Base-by-base conservation (phyloP, 2,797 vertebrate species). In the Siniperca obscura region DNA sequence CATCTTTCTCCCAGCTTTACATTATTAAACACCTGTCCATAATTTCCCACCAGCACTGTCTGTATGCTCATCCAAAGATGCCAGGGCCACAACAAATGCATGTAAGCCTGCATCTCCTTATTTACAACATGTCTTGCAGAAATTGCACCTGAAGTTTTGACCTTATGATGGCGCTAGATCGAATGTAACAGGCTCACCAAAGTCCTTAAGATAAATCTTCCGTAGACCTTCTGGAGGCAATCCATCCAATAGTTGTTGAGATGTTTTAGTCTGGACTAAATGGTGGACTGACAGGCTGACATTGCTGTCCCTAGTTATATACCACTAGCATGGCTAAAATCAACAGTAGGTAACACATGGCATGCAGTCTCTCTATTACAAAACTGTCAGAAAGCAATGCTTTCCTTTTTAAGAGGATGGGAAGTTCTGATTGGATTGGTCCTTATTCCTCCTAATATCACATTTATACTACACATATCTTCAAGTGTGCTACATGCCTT, bases 1-100 rank as follows among this genome's bases (percentile, higher is more conserved):
- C 2, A 50, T 57, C 74, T 52, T 70, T 60, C 30, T 34, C 55
- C 50, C 16, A 25, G 25, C 17, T 67, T 72, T 64, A 66, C 52
- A 55, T 81, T 70, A 77, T 85, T 78, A 34, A 86, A 60, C 55
- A 86, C 17, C 38, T 62, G 21, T 67, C 27, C 27, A 69, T 46
- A 48, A 36, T 69, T 66, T 50, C 30, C 71, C 21, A 46, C 12
- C 25, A 38, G 67, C 57, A 56, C 34, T 60, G 34, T 69, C 38
- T 71, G n/a, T 79, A 44, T 74, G 44, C 46, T 70, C 8, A 46
- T 22, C 27, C 53, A 76, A 68, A 70, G 65, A 68, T 71, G n/a
- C 46, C 61, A 52, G 25, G 0, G 11, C 22, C 25, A 14, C 60
- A 74, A 46, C n/a, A 65, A 30, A 61, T 30, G 8, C 22, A 3